Conservation (phyloP, 2,888 invertebrate species). For the Agrotis ipsilon region DNA sequence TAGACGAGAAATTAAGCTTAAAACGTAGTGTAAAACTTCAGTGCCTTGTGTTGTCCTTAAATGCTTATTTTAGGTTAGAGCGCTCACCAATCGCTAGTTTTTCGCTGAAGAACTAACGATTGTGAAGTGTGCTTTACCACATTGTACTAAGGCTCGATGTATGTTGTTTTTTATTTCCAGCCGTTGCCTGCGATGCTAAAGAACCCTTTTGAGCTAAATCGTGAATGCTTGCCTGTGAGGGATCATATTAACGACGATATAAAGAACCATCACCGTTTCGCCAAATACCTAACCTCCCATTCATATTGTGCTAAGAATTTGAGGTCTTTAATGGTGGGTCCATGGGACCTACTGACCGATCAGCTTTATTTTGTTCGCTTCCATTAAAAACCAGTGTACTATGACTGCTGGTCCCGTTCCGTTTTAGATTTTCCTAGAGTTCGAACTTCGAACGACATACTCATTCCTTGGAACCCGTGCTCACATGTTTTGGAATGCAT, state of each 20-base stretch:
- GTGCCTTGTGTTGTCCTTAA: slow-evolving; percentile 81
- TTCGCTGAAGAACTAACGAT: slow-evolving; percentile 78
- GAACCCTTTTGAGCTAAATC: slow-evolving; percentile 91
- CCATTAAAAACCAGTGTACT: slow-evolving; percentile 83
- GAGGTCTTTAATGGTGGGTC: slow-evolving; percentile 70
- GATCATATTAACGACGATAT: slow-evolving; percentile 91
- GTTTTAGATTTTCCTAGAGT: slow-evolving; percentile 64
- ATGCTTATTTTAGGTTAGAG: slow-evolving; percentile 85
- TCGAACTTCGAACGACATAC: slow-evolving; percentile 75
- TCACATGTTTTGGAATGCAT: slow-evolving; percentile 86
- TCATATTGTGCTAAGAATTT: slow-evolving; percentile 89
- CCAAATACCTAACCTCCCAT: slow-evolving; percentile 88
- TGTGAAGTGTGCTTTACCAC: slow-evolving; percentile 81
- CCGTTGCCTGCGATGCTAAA: slow-evolving; percentile 91
- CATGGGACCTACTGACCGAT: slow-evolving; percentile 72
- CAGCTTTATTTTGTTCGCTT: slow-evolving; percentile 88
- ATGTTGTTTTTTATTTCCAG: slow-evolving; percentile 92
- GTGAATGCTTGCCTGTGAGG: slow-evolving; percentile 91
- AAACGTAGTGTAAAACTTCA: slow-evolving; percentile 60
- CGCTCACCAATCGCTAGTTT: slow-evolving; percentile 81
- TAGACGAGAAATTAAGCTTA: slow-evolving; percentile 62
- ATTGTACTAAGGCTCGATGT: slow-evolving; percentile 90
- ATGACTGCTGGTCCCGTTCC: slow-evolving; percentile 84
- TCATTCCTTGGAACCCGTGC: slow-evolving; percentile 87
- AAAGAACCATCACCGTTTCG: slow-evolving; percentile 89